Evolutionary conservation across 2,113 vertebrate species (phyloP), one percentile per base, ranked within the genome.

Genomic region (Pseudois nayaur): DNA sequence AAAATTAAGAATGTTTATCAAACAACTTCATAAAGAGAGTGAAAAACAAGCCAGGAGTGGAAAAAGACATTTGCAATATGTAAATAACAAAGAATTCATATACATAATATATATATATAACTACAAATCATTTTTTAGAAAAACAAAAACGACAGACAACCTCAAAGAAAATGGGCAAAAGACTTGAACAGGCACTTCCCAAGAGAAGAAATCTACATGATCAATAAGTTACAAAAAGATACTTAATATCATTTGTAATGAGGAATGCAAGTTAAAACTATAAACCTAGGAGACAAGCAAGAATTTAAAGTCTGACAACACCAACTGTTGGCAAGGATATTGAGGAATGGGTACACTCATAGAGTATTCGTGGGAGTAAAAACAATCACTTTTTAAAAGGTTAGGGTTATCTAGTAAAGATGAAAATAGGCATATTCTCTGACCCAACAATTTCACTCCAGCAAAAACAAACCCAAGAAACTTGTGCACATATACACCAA

Each of bases 1-100:
- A 91, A 93, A 96, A 88, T 79, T 81, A 50, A 96, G 55, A 97
- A 87, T 17, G 25, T 83, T 94, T 54, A 95, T 91, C 36, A 95
- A 90, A 86, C 52, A 15, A 90, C 86, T 45, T 21, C 54, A 93
- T 43, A 84, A 76, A 91, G 11, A 36, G 9, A 92, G 23, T 87
- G 27, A 89, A 86, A 95, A 95, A 45, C 23, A 96, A 95, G 21
- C 54, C 74, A 83, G 31, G 17, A 83, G 12, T 87, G 9, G 17
- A 71, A 76, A 87, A 96, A 62, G 23, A 48, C 36, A 94, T 74
- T 45, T 96, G 17, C 6, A 89, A 86, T 8, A 93, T n/a, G 76
- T 55, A 87, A 90, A 67, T 43, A 87, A 93, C 33, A 91, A 91
- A 21, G 19, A 89, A 89, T 78, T 91, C 52, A 54, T 60, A 91